Percentiles rank a stretch among this genome's conserved stretches.
Conservation (phyloP, 2,888 invertebrate species). For the Calameuta pallipes region DNA sequence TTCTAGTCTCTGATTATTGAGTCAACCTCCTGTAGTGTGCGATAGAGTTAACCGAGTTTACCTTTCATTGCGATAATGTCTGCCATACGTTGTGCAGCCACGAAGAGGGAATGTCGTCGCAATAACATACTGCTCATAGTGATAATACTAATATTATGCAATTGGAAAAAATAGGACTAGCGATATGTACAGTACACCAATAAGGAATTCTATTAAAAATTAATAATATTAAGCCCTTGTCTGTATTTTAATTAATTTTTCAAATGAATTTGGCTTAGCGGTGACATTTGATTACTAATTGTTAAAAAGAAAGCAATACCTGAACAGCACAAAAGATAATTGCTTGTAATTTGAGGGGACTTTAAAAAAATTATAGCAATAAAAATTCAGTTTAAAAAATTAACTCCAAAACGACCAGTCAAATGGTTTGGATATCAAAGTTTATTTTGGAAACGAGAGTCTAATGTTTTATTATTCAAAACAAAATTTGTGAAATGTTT, state of each 20-base stretch:
- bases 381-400: not conserved
- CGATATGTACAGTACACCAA: not conserved
- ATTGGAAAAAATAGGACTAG: not conserved
- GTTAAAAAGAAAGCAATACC: not conserved
- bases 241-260: not conserved
- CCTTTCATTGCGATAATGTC: constrained; percentile 7
- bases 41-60: not conserved
- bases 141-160: not conserved
- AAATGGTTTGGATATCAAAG: not conserved
- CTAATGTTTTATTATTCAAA: not conserved
- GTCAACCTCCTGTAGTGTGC: constrained; percentile 4
- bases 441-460: not conserved
- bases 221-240: not conserved
- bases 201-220: not conserved
- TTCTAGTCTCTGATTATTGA: constrained; percentile 5
- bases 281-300: not conserved
- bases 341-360: not conserved
- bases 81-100: not conserved
- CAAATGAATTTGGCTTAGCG: not conserved
- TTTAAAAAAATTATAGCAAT: not conserved
- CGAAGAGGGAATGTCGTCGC: not conserved
- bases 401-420: not conserved
- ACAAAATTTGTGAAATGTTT: not conserved
- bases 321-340: not conserved
- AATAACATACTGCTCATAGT: not conserved